A percentile compares a stretch with the other conserved stretches of the same genome.
Evolutionary conservation across 2,888 invertebrate genomes (phyloP).

Genomic region (Standfussiana lucernea): DNA sequence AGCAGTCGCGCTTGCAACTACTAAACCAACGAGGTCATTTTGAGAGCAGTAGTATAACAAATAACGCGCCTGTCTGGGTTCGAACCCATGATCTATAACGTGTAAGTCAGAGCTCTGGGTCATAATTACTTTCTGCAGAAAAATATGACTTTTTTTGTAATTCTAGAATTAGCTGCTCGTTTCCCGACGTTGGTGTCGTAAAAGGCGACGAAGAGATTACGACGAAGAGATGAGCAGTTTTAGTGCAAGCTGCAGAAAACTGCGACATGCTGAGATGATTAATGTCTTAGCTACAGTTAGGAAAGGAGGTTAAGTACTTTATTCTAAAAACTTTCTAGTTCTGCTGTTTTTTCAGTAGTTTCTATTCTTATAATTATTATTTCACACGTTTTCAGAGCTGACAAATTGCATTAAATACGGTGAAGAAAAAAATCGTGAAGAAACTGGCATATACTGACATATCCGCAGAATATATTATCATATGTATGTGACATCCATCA

Average conservation of each 20-base stretch:
- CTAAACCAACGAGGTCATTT: too few species aligned
- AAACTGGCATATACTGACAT: neutral
- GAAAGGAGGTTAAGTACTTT: neutral
- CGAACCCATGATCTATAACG: neutral
- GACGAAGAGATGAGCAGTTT: constrained; percentile 22
- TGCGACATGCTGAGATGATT: constrained; percentile 39
- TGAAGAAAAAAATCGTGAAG: neutral
- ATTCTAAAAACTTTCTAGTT: neutral
- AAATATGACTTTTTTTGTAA: neutral
- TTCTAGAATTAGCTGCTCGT: neutral
- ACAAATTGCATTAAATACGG: neutral
- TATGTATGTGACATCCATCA: neutral
- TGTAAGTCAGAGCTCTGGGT: neutral
- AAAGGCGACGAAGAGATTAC: neutral
- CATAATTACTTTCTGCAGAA: neutral
- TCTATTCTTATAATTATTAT: neutral
- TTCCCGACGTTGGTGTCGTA: neutral
- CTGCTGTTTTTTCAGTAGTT: neutral
- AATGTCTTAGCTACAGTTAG: constrained; percentile 16
- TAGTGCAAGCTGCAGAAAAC: constrained; percentile 38
- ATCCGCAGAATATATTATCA: too few species aligned
- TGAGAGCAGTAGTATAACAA: too few species aligned
- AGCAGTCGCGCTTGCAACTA: too few species aligned
- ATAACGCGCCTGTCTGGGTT: too few species aligned
- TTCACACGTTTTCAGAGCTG: neutral